These are phyloP conservation scores for Hymenopus coronatus DNA, from an alignment of 2,888 invertebrate species.

Conservation along the genomic window DNA sequence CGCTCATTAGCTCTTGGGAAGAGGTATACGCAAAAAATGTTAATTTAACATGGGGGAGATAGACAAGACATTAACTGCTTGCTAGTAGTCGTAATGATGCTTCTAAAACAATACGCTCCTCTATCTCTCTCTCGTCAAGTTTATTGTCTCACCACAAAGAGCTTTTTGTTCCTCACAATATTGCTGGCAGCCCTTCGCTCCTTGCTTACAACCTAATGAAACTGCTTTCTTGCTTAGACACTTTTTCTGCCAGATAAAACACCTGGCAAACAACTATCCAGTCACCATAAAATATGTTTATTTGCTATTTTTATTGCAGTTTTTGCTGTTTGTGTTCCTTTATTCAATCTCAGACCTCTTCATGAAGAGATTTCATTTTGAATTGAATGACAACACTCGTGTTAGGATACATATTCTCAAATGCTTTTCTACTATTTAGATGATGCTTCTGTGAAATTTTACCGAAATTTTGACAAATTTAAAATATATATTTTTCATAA, in stretches of 20 bases:
- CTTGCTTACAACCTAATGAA: not conserved
- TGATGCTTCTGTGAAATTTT: too few species aligned
- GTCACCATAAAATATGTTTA: too few species aligned
- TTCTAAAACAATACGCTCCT: not conserved
- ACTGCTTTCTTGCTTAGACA: not conserved
- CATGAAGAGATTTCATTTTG: too few species aligned
- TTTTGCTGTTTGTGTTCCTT: too few species aligned
- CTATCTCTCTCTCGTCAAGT: not conserved
- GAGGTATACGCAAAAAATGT: not conserved
- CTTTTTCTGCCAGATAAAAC: not conserved
- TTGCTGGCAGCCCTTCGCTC: not conserved
- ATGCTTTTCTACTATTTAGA: too few species aligned
- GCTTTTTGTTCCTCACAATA: not conserved
- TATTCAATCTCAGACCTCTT: too few species aligned
- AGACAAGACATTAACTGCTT: not conserved
- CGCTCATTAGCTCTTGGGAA: not conserved
- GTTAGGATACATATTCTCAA: too few species aligned
- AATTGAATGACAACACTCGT: too few species aligned
- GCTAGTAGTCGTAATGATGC: not conserved
- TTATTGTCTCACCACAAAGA: not conserved
- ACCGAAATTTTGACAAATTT: too few species aligned
- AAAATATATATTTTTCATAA: too few species aligned
- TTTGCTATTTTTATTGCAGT: too few species aligned
- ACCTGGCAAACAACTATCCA: not conserved
- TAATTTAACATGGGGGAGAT: not conserved